Evolutionary conservation across 1,140 invertebrate genomes (phyloP).

Genomic region (Trachymyrmex cornetzi): DNA sequence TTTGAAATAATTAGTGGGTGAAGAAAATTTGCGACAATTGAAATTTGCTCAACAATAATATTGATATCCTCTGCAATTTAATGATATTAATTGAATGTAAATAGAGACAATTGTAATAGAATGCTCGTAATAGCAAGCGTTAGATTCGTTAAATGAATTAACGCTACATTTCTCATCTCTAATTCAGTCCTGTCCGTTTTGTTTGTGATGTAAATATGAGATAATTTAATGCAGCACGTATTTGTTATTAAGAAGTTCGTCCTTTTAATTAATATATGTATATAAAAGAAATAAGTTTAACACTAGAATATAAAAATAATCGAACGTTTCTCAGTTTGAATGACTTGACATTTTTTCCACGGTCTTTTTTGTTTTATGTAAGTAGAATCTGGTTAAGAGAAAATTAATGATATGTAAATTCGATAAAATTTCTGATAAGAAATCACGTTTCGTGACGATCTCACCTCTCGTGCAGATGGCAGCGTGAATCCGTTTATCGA

Average conservation of each 20-base stretch:
- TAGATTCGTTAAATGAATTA: constrained; percentile 6
- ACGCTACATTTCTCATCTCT: neutral
- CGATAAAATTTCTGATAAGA: neutral
- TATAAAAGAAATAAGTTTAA: neutral
- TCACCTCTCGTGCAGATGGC: constrained; percentile 83
- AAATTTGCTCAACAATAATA: neutral
- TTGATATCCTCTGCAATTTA: neutral
- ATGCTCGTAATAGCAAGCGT: neutral
- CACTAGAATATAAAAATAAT: neutral
- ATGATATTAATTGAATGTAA: neutral
- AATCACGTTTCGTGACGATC: neutral
- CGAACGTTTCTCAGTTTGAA: neutral
- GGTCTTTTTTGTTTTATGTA: neutral
- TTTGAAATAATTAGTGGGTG: neutral
- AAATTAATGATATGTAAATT: neutral
- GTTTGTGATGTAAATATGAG: neutral
- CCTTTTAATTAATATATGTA: neutral
- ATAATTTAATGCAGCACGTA: neutral
- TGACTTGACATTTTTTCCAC: neutral
- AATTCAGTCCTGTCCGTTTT: neutral
- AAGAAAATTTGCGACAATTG: neutral
- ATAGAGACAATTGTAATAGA: neutral
- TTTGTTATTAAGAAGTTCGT: neutral
- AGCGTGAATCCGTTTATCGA: constrained; percentile 79
- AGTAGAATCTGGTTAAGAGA: neutral